phyloP scores from a whole-genome alignment of 2,113 vertebrate species.

The Jaculus jaculus region DNA sequence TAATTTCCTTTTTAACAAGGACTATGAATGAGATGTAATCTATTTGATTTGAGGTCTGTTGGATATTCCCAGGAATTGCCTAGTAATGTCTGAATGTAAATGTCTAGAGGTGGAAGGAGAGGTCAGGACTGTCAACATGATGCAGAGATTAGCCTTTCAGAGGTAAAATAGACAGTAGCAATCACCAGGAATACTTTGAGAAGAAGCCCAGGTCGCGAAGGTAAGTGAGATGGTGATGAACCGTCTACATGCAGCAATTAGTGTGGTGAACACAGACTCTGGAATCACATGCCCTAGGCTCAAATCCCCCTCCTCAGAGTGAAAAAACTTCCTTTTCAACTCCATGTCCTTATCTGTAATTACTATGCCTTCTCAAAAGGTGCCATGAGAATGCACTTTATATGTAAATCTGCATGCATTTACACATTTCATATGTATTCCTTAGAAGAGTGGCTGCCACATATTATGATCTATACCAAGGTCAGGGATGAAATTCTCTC shows the following conservation, averaged over 20 bases:
- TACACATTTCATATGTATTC: background rate
- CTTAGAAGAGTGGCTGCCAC: background rate
- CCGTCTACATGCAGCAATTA: background rate
- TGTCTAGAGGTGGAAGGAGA: background rate
- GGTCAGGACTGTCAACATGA: background rate
- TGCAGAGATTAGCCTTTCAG: background rate
- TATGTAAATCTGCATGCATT: background rate
- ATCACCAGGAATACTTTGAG: background rate
- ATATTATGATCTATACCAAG: background rate
- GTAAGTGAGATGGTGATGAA: background rate
- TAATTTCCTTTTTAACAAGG: background rate
- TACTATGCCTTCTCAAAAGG: background rate
- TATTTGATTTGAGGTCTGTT: background rate
- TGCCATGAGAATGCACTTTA: background rate
- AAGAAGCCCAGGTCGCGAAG: background rate
- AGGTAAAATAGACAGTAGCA: background rate
- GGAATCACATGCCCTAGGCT: background rate
- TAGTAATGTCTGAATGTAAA: background rate
- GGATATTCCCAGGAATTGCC: background rate
- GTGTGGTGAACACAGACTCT: background rate
- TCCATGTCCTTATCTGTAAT: background rate
- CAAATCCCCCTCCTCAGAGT: background rate
- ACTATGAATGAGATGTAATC: background rate
- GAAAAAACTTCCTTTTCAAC: background rate
- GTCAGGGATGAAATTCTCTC: slow-evolving; percentile 5